Percentiles rank a stretch among this genome's conserved stretches.
Conservation (phyloP, 2,113 vertebrate species). For the Arothron firmamentum region DNA sequence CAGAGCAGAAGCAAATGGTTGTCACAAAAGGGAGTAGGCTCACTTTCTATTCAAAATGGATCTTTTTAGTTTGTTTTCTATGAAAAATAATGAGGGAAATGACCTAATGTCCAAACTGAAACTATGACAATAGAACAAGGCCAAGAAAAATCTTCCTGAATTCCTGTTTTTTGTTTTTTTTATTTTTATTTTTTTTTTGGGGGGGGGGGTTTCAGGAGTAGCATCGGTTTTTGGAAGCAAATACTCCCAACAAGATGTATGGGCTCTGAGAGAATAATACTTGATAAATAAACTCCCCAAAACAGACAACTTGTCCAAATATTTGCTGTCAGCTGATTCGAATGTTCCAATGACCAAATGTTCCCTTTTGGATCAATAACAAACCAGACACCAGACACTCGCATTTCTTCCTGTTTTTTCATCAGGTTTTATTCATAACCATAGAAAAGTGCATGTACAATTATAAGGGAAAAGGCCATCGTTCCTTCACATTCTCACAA, state of each 20-base stretch:
- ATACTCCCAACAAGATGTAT: constrained; percentile 37
- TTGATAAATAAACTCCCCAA: constrained; percentile 49
- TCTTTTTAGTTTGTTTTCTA: constrained; percentile 6
- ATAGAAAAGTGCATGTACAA: background rate
- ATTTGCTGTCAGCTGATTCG: constrained; percentile 45
- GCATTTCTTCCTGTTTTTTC: constrained; percentile 12
- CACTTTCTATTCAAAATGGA: constrained; percentile 39
- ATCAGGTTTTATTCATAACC: constrained; percentile 15
- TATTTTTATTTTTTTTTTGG: constrained; percentile 7
- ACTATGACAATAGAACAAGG: constrained; percentile 7
- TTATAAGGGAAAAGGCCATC: constrained; percentile 15
- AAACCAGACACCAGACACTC: no score
- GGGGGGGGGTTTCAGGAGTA: constrained; percentile 13
- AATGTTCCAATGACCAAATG: constrained; percentile 25
- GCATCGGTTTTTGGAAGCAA: constrained; percentile 28
- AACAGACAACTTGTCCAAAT: constrained; percentile 47
- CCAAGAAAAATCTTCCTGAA: constrained; percentile 25
- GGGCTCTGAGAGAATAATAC: constrained; percentile 39
- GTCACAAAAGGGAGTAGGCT: constrained; percentile 21
- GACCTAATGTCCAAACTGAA: constrained; percentile 22
- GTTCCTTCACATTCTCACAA: background rate
- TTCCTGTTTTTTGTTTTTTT: constrained; percentile 18
- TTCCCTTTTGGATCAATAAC: no score
- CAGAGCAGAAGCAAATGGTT: constrained; percentile 41
- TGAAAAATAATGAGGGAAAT: background rate